Base-by-base conservation (phyloP, 2,113 vertebrate species). In the Pogona vitticeps region DNA sequence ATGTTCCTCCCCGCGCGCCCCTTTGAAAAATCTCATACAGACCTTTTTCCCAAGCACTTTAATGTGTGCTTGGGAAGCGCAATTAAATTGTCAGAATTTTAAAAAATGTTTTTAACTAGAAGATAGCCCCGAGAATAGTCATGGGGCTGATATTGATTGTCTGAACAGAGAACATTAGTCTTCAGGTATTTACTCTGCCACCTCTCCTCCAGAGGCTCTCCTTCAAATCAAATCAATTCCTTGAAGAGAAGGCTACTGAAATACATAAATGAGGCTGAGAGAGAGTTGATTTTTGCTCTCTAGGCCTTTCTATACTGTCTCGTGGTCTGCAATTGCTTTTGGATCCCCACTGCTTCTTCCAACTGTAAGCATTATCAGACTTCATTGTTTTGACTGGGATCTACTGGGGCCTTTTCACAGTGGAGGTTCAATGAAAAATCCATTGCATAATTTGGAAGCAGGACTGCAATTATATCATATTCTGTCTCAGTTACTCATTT, bases 81-180 rank as follows among this genome's bases (percentile, higher is more conserved):
- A 98, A 99, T 99, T 99, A 99, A 98, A 99, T 98, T 99, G 98
- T 99, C 98, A 98, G 97, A 99, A 98, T 99, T 98, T 65, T 98
- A 98, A 98, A 98, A 98, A 99, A 97, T 98, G 98, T 98, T 99
- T 98, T 98, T 98, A 98, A 98, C 98, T 97, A 98, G 97, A 98
- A 97, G 94, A 95, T 97, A 98, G 98, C 97, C 97, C 97, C 97
- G 96, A 98, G 98, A 98, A 97, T 95, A 97, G 97, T 98, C 97
- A 97, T 96, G 97, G 97, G 97, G 97, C 96, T 97, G 94, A 97
- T 98, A 98, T 98, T 98, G 98, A 98, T 99, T 96, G 97, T 94
- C 95, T 94, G 96, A 97, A 98, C 94, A 98, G 97, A 97, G 97
- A 95, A 97, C 98, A 99, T 99, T 97, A 97, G 96, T 99, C 98